Evolutionary conservation across 2,113 vertebrate genomes (phyloP), one percentile per base, ranked within the genome.

Genomic region (Terrapene triunguis): DNA sequence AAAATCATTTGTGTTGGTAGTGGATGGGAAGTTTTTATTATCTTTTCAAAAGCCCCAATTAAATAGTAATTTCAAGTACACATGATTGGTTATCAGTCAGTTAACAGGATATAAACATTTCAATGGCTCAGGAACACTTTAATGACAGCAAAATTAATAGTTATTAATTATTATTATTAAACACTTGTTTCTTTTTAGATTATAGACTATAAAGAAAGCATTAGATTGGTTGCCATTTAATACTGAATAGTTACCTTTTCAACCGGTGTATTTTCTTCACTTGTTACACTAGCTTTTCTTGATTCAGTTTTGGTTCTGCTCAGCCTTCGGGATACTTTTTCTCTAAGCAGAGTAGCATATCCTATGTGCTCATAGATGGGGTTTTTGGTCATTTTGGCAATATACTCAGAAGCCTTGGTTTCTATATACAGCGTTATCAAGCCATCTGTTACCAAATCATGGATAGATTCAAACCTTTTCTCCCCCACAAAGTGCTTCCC

Each of bases 361-460:
- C 99, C 99, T 25, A 99, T 98, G 91, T 99, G 99, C 91, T 99
- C 99, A 38, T 99, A 99, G 97, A 99, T 99, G 90, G 99, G 99
- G 96, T 99, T 99, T 10, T 99, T 99, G 86, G 99, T 99, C 99
- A 99, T 99, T 98, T 99, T 99, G 88, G 99, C 99, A 83, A 99
- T 99, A 97, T 99, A 99, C 96, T 99, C 99, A 1, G 99, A 99
- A 83, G 99, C 99, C 98, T 99, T 99, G 95, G 99, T 99, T 98
- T 99, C 99, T 94, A 99, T 99, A 97, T 99, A 99, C 91, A 99
- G 93, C 0, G 99, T 99, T 97, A 99, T 99, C 97, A 99, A 99
- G 94, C 99, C 99, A 55, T 99, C 99, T 14, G 99, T 99, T 97
- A 99, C 99, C 82, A 99, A 98, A 97, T 99, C 99, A 1, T 99